A percentile compares a stretch with the other conserved stretches of the same genome.
phyloP scores from a whole-genome alignment of 2,797 vertebrate genomes.

The Arctocebus calabarensis region DNA sequence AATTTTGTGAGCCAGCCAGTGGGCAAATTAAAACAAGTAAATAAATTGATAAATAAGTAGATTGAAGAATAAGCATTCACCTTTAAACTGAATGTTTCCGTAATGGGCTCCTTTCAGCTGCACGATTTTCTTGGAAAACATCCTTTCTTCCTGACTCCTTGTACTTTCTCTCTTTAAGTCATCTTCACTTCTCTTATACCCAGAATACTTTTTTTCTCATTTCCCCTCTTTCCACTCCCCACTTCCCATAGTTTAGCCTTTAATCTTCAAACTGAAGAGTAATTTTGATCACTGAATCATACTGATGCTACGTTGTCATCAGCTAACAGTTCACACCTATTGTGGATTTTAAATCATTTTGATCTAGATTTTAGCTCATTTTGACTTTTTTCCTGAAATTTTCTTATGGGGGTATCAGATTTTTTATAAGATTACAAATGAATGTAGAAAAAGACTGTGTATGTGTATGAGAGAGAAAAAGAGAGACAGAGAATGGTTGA shows the following conservation, averaged over 20 bases:
- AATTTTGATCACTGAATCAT: neutral
- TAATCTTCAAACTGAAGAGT: neutral
- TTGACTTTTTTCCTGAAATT: conserved; percentile 21
- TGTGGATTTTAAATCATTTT: neutral
- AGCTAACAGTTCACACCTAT: neutral
- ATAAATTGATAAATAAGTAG: neutral
- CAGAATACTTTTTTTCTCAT: neutral
- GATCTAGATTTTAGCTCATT: neutral
- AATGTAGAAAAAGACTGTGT: neutral
- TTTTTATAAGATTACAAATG: neutral
- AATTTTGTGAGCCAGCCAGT: neutral
- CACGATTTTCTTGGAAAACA: neutral
- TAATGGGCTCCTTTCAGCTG: neutral
- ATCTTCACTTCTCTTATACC: neutral
- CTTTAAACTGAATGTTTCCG: neutral
- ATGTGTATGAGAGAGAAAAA: neutral
- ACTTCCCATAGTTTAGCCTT: neutral
- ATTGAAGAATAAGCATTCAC: neutral
- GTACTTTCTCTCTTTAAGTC: conserved; percentile 22
- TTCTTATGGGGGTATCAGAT: neutral
- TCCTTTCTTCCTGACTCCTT: neutral
- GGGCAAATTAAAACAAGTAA: neutral
- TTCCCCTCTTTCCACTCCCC: neutral
- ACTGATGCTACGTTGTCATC: neutral
- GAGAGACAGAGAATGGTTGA: neutral